Base-by-base conservation (phyloP, 1,140 invertebrate species). In the Lamellibrachia luymesi region DNA sequence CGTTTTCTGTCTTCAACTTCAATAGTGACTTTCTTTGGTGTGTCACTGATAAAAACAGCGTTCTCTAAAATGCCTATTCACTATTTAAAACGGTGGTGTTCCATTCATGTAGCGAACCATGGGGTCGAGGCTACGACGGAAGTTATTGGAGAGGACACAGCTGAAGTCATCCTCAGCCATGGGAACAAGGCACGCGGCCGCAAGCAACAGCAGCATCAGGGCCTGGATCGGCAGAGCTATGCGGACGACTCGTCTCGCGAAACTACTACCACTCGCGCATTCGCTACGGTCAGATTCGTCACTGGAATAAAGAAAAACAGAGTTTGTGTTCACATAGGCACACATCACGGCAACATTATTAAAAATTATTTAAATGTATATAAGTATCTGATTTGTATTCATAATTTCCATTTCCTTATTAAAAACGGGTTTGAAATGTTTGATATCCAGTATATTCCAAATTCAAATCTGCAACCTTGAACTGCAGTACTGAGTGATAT, bases 201-300 rank as follows among this genome's bases (percentile, higher is more conserved):
- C 98, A 94, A 99, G 97, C 94, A 99, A 97, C 93, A 99, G 97
- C 94, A 99, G 97, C 97, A 99, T 98, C 94, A 99, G 96, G 64
- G 98, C 98, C 96, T 98, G 98, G 95, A 99, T 98, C 51, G 98
- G 98, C 93, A 99, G 96, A 22, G 98, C 98, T 64, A 98, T 98
- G 95, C 98, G 97, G 93, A 98, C 97, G 93, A 99, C 98, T 95
- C 98, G 97, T 93, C 98, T 97, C 95, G 99, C 97, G 97, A 98
- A 98, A 91, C 97, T 98, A 97, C 90, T 94, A 98, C 96, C 92
- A 97, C 90, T 93, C 93, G 6, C 51, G 50, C 92, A 92, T 52
- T 92, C 92, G 7, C 49, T 50, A 17, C 50, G 2, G 13, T 92
- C 91, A 91, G 91, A 91, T 4, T 91, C 91, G 91, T 50, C 51